Evolutionary conservation across 2,888 invertebrate genomes (phyloP), one percentile per base, ranked within the genome.

Genomic region (Pachliopta kotzebuea): DNA sequence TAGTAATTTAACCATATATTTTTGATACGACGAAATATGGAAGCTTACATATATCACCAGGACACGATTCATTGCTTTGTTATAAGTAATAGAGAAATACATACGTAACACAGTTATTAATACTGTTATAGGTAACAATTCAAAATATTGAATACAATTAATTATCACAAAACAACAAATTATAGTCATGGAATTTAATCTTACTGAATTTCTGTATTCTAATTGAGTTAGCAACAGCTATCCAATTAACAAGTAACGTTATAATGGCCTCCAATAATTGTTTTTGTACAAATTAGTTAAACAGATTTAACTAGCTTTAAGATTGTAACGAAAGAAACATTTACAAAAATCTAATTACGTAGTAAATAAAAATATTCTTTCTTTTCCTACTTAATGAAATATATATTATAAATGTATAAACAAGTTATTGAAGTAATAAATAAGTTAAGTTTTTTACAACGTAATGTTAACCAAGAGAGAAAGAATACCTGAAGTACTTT

Each of bases 171-270:
- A 57, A 26, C 57, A 53, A 53, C n/a, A 42, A 53, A 53, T 42
- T 42, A 63, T 26, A 42, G 45, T 63, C 9, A 20, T 14, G 0
- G 31, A 63, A 58, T 54, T 29, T 53, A 58, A 63, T 54, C 54
- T 21, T 26, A 29, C 29, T 29, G 58, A 49, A n/a, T 45, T 63
- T 45, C 29, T 55, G 21, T 59, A 18, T 21, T 59, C 17, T 59
- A 63, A 63, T 59, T 58, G 50, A 63, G 29, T 63, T 63, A 62
- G 50, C 21, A 37, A 62, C 57, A 57, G 37, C 52, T 31, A 62
- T 57, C 62, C 57, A 57, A 62, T 62, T 62, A 62, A 53, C 24
- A 50, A n/a, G 4, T 52, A 56, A 57, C 57, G 56, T 62, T 52
- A 31, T 58, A 58, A 62, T 20, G 52, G 37, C 52, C 24, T 62